Conservation (phyloP, 2,888 invertebrate species). For the Fragum sueziense region DNA sequence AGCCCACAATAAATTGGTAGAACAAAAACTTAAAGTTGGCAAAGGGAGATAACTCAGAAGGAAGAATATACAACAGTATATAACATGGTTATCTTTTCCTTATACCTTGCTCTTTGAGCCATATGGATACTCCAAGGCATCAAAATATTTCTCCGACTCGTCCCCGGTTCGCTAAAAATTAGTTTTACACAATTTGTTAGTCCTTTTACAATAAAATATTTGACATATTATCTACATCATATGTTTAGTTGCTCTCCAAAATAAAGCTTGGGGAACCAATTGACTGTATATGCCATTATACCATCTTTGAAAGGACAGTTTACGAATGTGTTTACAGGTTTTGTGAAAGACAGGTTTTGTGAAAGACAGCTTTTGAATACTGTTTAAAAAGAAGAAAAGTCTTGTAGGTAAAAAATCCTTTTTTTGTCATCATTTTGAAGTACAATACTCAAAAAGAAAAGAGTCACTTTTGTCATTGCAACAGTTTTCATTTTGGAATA, state of each 20-base stretch:
- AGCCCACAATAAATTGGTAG: not conserved
- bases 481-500: no score
- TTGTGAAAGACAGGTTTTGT: no score
- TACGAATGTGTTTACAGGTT: no score
- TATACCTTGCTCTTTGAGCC: conserved; percentile 46
- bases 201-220: not conserved
- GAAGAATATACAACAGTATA: conserved; percentile 14
- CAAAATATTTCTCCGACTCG: conserved; percentile 60
- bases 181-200: conserved; percentile 10
- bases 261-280: not conserved
- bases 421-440: no score
- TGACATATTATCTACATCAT: not conserved
- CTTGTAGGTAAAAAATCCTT: no score
- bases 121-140: conserved; percentile 69
- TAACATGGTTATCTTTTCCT: not conserved
- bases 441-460: no score
- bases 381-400: no score
- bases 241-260: not conserved
- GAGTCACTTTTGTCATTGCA: no score
- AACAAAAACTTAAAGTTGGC: not conserved
- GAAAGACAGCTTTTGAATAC: no score
- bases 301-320: no score
- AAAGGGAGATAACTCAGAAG: conserved; percentile 12
- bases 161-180: conserved; percentile 20
- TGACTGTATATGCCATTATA: no score